A percentile compares a stretch with the other conserved stretches of the same genome.
phyloP scores from a whole-genome alignment of 2,797 vertebrate species.

The Echiichthys vipera region DNA sequence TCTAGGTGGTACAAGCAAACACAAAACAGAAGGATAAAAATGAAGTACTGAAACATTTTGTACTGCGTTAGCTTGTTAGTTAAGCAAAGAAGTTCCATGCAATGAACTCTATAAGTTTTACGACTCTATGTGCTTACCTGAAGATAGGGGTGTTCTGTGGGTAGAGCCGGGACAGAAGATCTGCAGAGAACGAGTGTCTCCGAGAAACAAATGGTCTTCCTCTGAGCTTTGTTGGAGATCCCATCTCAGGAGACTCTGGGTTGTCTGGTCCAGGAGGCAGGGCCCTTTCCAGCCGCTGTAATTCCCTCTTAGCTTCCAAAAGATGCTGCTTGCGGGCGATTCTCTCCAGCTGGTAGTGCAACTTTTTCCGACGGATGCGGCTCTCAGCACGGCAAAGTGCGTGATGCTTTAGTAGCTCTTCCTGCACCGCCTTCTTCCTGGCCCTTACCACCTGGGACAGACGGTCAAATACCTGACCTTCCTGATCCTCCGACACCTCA shows the following conservation, averaged over 20 bases:
- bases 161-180: constrained; percentile 84
- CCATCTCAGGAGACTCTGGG: constrained; percentile 68
- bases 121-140: constrained; percentile 70
- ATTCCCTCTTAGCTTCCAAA: constrained; percentile 89
- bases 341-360: constrained; percentile 90
- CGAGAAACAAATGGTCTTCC: constrained; percentile 60
- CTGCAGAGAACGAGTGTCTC: constrained; percentile 85
- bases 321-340: constrained; percentile 90
- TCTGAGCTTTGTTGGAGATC: constrained; percentile 47
- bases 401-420: constrained; percentile 87
- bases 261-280: constrained; percentile 79
- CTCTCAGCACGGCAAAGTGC: constrained; percentile 85
- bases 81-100: background rate
- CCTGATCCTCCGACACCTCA: constrained; percentile 53
- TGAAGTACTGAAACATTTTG: background rate
- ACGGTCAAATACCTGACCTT: constrained; percentile 51
- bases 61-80: background rate
- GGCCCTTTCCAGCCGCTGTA: constrained; percentile 86
- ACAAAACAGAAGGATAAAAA: background rate
- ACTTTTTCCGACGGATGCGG: constrained; percentile 84
- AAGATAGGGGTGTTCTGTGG: constrained; percentile 84
- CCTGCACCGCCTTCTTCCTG: constrained; percentile 87
- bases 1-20: background rate
- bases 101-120: background rate
- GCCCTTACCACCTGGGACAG: constrained; percentile 72